A percentile compares a stretch with the other conserved stretches of the same genome.
phyloP scores from a whole-genome alignment of 2,797 vertebrate species.

The Thaleichthys pacificus region DNA sequence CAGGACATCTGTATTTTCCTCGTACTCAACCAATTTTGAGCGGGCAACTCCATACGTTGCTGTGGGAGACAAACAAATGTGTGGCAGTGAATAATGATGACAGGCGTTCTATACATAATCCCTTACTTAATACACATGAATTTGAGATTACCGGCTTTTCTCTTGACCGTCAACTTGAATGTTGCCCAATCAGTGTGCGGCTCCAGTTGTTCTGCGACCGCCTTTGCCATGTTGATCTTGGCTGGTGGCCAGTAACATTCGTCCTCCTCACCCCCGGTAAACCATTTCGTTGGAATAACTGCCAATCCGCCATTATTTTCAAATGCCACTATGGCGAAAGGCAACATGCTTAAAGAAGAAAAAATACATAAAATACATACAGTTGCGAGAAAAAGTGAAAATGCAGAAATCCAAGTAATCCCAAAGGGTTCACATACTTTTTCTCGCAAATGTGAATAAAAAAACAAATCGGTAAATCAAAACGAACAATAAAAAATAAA shows the following conservation, averaged over 20 bases:
- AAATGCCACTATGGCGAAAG: slow-evolving; percentile 15
- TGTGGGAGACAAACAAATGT: slow-evolving; percentile 11
- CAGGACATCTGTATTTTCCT: background rate
- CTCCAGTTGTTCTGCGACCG: background rate
- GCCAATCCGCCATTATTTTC: slow-evolving; percentile 3
- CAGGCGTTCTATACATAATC: background rate
- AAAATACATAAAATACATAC: too few relatives aligned
- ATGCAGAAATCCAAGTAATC: too few relatives aligned
- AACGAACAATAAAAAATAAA: background rate
- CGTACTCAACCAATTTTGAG: slow-evolving; percentile 11
- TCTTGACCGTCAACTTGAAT: background rate
- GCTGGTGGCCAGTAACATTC: slow-evolving; percentile 25
- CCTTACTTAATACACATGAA: slow-evolving; percentile 5
- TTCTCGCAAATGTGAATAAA: too few relatives aligned
- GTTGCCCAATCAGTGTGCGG: too few relatives aligned
- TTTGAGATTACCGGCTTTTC: background rate
- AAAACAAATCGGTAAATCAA: too few relatives aligned
- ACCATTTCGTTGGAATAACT: slow-evolving; percentile 15
- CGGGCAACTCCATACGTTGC: slow-evolving; percentile 6
- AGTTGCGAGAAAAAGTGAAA: too few relatives aligned
- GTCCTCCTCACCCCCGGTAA: slow-evolving; percentile 20
- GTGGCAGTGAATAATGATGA: slow-evolving; percentile 9
- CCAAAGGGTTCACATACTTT: too few relatives aligned
- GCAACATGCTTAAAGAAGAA: background rate
- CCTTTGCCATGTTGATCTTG: slow-evolving; percentile 8